Percentiles rank a stretch among this genome's conserved stretches.
Conservation (phyloP, 2,888 invertebrate species). For the Neoitamus cyanurus region DNA sequence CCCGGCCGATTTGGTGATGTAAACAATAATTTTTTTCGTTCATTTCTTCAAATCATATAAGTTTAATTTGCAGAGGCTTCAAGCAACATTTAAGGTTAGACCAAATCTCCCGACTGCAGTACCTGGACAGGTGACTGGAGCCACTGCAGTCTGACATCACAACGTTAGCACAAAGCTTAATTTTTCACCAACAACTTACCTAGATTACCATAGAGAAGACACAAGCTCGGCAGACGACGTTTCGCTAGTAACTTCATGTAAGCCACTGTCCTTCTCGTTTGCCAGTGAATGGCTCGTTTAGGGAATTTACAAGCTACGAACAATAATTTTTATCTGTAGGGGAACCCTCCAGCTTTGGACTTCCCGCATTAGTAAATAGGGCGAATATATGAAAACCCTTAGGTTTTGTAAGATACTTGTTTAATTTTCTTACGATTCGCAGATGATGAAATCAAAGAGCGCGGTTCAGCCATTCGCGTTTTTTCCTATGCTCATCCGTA, state of each 20-base stretch:
- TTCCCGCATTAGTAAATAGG: slow-evolving; percentile 47
- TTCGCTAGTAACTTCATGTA: slow-evolving; percentile 63
- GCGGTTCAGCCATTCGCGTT: slow-evolving; percentile 49
- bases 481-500: background rate
- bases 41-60: background rate
- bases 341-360: slow-evolving; percentile 21
- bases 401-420: slow-evolving; percentile 28
- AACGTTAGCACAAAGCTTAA: slow-evolving; percentile 49
- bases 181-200: slow-evolving; percentile 53
- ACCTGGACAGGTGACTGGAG: slow-evolving; percentile 61
- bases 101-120: slow-evolving; percentile 60
- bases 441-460: slow-evolving; percentile 21
- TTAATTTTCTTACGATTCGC: slow-evolving; percentile 9
- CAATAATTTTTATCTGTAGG: slow-evolving; percentile 21
- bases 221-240: slow-evolving; percentile 57
- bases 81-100: slow-evolving; percentile 61
- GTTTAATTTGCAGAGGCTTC: slow-evolving; percentile 50
- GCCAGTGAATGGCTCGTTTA: slow-evolving; percentile 66
- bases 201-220: background rate
- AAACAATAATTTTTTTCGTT: slow-evolving; percentile 52
- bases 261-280: slow-evolving; percentile 64
- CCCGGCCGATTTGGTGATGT: slow-evolving; percentile 72
- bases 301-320: slow-evolving; percentile 15
- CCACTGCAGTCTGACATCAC: slow-evolving; percentile 66
- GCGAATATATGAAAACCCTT: slow-evolving; percentile 32